Evolutionary conservation across 2,113 vertebrate species (phyloP), one percentile per base, ranked within the genome.

Genomic region (Ramphastos sulfuratus): DNA sequence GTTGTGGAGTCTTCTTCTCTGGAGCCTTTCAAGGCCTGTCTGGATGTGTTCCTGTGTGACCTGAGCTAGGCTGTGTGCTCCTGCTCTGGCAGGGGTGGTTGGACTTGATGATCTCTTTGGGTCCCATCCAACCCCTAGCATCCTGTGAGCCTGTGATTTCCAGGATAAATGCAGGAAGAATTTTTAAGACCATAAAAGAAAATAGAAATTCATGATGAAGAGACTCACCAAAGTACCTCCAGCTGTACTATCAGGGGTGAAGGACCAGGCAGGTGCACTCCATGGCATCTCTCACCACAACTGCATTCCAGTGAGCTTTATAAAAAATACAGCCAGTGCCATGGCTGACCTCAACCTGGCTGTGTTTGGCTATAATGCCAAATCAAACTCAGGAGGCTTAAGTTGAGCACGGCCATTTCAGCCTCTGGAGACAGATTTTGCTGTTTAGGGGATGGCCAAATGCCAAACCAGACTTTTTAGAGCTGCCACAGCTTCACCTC

Each of bases 151-250:
- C 20, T 66, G 64, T 28, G 12, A 88, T 94, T 77, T 81, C 69
- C 11, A 44, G 86, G 59, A 88, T 65, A 86, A 76, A 90, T 50
- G 82, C 44, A 85, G 54, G 35, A 30, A 90, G 61, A 90, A 85
- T 81, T 71, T 87, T 83, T 81, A 78, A 82, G 79, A 37, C 79
- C n/a, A 42, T 73, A 92, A 93, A 93, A 92, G 87, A 91, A 94
- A 94, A 94, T 35, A 54, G 85, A 81, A 91, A 85, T 33, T 52
- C 37, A 67, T 52, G 67, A 82, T 76, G 87, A 80, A 94, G 76
- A 65, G 50, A 76, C 42, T 92, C 90, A 56, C 79, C 78, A 87
- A 88, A 76, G 76, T 87, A 54, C 60, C 89, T 87, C 42, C 48
- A 78, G 72, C 60, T 77, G 16, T 63, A 9, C 85, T 89, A 87